Conservation (phyloP, 2,888 invertebrate species). For the Archips xylosteana region DNA sequence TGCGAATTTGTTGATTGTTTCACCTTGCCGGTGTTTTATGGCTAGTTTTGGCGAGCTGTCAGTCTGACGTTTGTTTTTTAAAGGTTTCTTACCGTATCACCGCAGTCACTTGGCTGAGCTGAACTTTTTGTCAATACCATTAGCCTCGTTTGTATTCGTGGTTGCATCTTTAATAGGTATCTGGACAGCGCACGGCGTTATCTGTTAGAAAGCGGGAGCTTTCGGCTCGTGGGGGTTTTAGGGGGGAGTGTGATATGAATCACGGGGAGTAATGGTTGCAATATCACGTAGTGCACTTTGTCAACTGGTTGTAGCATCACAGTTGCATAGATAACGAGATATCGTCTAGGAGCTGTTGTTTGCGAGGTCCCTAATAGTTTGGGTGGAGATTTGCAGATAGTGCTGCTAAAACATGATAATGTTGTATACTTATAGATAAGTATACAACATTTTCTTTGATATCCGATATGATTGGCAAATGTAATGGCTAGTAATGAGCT, state of each 20-base stretch:
- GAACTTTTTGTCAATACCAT: constrained; percentile 55
- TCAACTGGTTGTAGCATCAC: constrained; percentile 83
- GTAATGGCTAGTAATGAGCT: too few species aligned
- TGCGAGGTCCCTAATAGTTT: constrained; percentile 40
- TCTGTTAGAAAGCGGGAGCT: constrained; percentile 65
- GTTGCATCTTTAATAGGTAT: constrained; percentile 73
- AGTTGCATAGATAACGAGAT: constrained; percentile 74
- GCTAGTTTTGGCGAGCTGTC: constrained; percentile 79
- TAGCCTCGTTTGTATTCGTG: constrained; percentile 60
- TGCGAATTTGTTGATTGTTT: constrained; percentile 82
- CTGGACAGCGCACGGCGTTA: constrained; percentile 72
- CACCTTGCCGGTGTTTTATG: constrained; percentile 69
- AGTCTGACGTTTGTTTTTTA: constrained; percentile 58
- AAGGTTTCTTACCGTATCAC: constrained; percentile 35
- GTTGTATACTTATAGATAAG: too few species aligned
- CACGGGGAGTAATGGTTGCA: constrained; percentile 84
- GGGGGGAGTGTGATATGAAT: constrained; percentile 78
- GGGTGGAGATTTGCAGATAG: constrained; percentile 30
- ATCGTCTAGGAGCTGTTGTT: constrained; percentile 40
- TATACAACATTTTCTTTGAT: too few species aligned
- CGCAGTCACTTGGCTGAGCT: constrained; percentile 47
- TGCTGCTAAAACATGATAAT: constrained; percentile 22
- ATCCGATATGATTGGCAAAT: too few species aligned
- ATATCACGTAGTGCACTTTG: constrained; percentile 86
- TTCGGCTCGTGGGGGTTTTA: constrained; percentile 56